These are phyloP conservation scores for Channa striata DNA, from an alignment of 2,797 vertebrate species.

Conservation along the genomic window DNA sequence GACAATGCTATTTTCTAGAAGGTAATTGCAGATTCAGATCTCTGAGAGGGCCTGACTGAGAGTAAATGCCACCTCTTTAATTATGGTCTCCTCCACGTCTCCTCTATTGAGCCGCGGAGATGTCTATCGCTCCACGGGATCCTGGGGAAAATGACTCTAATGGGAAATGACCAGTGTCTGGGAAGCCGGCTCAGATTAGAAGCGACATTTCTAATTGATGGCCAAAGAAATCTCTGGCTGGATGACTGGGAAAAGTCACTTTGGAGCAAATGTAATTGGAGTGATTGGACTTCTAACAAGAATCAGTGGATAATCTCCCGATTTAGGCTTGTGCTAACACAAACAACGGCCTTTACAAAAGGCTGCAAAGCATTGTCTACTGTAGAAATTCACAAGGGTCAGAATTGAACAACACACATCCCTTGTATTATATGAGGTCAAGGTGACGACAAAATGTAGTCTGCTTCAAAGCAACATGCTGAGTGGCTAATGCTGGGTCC, in stretches of 20 bases:
- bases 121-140: conserved; percentile 89
- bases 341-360: conserved; percentile 54
- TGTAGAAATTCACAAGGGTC: conserved; percentile 37
- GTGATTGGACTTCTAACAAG: conserved; percentile 89
- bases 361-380: conserved; percentile 1
- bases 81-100: conserved; percentile 88
- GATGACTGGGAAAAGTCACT: conserved; percentile 94
- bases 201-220: conserved; percentile 97
- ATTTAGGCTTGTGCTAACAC: conserved; percentile 56
- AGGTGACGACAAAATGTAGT: conserved; percentile 18
- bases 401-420: not conserved
- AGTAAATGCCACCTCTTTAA: conserved; percentile 95
- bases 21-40: conserved; percentile 92
- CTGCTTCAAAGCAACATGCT: conserved; percentile 26
- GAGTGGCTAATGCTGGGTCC: conserved; percentile 7
- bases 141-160: conserved; percentile 91
- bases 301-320: conserved; percentile 75
- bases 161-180: conserved; percentile 94
- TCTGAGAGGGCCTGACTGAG: conserved; percentile 89
- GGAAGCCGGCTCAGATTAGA: conserved; percentile 92
- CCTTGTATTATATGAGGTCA: not conserved
- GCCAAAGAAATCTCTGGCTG: conserved; percentile 91
- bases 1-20: conserved; percentile 90
- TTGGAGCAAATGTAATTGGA: conserved; percentile 96
- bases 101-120: conserved; percentile 85